A percentile compares a stretch with the other conserved stretches of the same genome.
These are phyloP conservation scores for Sterna hirundo DNA, from an alignment of 2,113 vertebrate species.

Conservation along the genomic window DNA sequence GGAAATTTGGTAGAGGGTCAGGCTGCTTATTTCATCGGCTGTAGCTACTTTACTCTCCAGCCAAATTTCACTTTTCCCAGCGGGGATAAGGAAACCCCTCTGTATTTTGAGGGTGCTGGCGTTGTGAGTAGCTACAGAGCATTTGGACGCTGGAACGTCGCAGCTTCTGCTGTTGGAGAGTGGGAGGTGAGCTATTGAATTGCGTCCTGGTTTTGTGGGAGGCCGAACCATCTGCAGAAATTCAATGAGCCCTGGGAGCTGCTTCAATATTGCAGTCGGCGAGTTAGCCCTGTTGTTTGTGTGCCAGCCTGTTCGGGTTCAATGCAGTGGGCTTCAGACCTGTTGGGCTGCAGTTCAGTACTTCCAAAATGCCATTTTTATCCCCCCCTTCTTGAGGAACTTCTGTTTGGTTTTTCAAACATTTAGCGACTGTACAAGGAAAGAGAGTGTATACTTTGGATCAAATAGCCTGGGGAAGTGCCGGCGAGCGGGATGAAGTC, in stretches of 20 bases:
- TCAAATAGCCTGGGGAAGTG: neutral
- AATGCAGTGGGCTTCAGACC: neutral
- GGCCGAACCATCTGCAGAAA: neutral
- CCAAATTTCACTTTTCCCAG: neutral
- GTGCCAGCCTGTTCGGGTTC: neutral
- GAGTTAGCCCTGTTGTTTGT: neutral
- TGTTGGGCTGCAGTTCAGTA: neutral
- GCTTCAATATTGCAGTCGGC: neutral
- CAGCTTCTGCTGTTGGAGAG: neutral
- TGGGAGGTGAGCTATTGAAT: neutral
- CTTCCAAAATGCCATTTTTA: neutral
- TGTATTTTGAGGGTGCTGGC: neutral
- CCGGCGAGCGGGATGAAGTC: neutral
- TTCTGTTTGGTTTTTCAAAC: neutral
- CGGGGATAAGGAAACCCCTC: neutral
- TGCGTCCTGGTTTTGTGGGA: neutral
- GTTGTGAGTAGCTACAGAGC: neutral
- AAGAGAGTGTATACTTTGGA: neutral
- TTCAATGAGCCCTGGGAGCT: neutral
- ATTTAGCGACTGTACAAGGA: rapidly evolving
- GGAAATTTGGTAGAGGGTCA: neutral
- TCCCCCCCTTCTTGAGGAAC: neutral
- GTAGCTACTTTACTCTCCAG: neutral
- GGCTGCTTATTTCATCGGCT: neutral
- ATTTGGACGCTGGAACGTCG: rapidly evolving